These are phyloP conservation scores for Drosophila kepulauana DNA, from an alignment of 1,140 invertebrate species.

Conservation along the genomic window DNA sequence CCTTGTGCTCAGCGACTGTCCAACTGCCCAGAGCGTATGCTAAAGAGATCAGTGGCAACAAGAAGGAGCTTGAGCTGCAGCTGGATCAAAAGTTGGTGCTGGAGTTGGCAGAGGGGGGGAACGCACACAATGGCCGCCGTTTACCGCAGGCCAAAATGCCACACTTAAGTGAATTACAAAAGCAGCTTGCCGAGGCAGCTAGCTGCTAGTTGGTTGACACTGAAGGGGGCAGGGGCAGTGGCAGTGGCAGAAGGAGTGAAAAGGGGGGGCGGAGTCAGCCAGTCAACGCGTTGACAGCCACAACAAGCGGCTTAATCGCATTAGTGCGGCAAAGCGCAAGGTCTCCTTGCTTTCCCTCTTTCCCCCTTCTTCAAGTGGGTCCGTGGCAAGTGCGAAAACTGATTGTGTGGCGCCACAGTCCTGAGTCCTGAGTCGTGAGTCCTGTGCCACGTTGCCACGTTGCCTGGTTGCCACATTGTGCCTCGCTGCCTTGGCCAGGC, in stretches of 20 bases:
- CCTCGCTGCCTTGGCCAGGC: slow-evolving; percentile 31
- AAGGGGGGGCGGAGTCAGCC: slow-evolving; percentile 39
- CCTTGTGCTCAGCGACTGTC: slow-evolving; percentile 16
- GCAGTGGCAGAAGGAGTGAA: not conserved
- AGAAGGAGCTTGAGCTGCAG: slow-evolving; percentile 5
- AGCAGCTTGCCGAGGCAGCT: slow-evolving; percentile 51
- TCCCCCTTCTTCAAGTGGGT: slow-evolving; percentile 18
- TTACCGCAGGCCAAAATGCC: slow-evolving; percentile 80
- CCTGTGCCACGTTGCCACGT: no score
- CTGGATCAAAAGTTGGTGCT: not conserved
- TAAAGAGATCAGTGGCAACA: slow-evolving; percentile 65
- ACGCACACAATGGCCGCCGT: slow-evolving; percentile 65
- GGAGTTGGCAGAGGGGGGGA: slow-evolving; percentile 23
- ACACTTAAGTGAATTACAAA: slow-evolving; percentile 84
- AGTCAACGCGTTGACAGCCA: slow-evolving; percentile 83
- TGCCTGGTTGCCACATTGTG: not conserved
- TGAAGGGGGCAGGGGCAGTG: not conserved
- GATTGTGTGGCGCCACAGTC: slow-evolving; percentile 65
- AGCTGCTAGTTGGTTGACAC: not conserved
- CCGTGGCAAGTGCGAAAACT: slow-evolving; percentile 76
- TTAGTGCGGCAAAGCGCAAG: slow-evolving; percentile 64
- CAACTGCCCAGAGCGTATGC: slow-evolving; percentile 60
- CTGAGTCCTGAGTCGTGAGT: not conserved
- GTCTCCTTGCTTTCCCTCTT: not conserved
- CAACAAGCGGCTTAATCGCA: slow-evolving; percentile 83